Conservation (phyloP, 2,113 vertebrate genomes). For the Ahaetulla prasina region DNA sequence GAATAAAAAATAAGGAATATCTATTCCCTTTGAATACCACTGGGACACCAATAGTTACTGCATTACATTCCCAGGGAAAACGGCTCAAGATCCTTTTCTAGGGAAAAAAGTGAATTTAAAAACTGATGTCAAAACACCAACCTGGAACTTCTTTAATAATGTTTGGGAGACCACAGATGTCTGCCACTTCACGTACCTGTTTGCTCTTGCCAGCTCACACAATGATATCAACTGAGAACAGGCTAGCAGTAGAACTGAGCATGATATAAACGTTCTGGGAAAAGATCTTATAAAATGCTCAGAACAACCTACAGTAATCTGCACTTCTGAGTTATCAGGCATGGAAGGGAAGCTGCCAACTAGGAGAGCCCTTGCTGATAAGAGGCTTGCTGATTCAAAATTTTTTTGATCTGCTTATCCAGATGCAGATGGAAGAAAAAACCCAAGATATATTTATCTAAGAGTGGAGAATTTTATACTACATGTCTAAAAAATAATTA, state of each 20-base stretch:
- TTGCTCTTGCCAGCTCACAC: background rate
- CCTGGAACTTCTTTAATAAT: background rate
- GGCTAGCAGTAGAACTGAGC: background rate
- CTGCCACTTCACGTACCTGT: background rate
- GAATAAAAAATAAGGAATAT: slow-evolving; percentile 16
- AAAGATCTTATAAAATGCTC: background rate
- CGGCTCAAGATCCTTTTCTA: background rate
- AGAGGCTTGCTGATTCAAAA: slow-evolving; percentile 24
- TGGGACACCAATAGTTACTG: background rate
- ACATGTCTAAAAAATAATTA: background rate
- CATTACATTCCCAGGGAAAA: background rate
- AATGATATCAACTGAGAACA: background rate
- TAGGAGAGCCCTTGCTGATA: background rate
- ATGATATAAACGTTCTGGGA: background rate
- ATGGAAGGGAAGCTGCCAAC: background rate
- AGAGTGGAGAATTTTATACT: background rate
- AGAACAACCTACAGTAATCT: background rate
- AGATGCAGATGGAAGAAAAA: slow-evolving; percentile 19
- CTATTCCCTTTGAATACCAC: background rate
- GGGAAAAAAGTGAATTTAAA: slow-evolving; percentile 18
- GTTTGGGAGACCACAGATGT: background rate
- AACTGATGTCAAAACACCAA: slow-evolving; percentile 17
- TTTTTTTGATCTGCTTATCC: slow-evolving; percentile 8
- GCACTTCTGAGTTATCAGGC: background rate
- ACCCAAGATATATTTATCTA: slow-evolving; percentile 23